phyloP scores from a whole-genome alignment of 2,888 invertebrate genomes.

The Sthenelais limicola region DNA sequence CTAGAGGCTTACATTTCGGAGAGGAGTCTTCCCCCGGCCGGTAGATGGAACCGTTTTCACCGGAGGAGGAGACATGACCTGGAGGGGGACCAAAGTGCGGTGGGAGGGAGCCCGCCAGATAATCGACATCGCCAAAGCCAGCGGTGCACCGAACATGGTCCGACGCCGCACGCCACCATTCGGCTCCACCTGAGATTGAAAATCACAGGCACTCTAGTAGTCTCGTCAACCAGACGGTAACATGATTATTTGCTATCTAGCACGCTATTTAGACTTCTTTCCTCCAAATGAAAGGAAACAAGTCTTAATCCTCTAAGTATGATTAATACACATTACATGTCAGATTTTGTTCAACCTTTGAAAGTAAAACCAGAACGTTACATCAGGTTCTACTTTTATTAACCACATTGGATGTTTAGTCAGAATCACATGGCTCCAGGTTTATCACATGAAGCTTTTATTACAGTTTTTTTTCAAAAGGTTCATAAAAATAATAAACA shows the following conservation, averaged over 20 bases:
- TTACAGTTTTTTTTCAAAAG: no score
- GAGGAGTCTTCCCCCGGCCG: constrained; percentile 28
- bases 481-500: no score
- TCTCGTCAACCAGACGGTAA: not conserved
- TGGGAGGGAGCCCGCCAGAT: constrained; percentile 1
- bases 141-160: constrained; percentile 56
- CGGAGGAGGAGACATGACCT: constrained; percentile 45
- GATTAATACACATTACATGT: no score
- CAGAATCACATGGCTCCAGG: no score
- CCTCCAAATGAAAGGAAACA: no score
- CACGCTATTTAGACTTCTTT: not conserved
- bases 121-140: constrained; percentile 34
- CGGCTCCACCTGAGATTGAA: constrained; percentile 56
- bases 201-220: not conserved
- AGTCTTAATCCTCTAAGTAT: no score
- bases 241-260: not conserved
- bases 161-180: constrained; percentile 61
- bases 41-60: constrained; percentile 44
- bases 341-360: no score
- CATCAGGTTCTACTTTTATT: no score
- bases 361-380: no score
- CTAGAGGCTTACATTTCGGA: constrained; percentile 17
- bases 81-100: constrained; percentile 36
- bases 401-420: no score
- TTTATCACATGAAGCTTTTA: no score